phyloP scores from a whole-genome alignment of 2,888 invertebrate genomes.

The Tanytarsus gracilentus region DNA sequence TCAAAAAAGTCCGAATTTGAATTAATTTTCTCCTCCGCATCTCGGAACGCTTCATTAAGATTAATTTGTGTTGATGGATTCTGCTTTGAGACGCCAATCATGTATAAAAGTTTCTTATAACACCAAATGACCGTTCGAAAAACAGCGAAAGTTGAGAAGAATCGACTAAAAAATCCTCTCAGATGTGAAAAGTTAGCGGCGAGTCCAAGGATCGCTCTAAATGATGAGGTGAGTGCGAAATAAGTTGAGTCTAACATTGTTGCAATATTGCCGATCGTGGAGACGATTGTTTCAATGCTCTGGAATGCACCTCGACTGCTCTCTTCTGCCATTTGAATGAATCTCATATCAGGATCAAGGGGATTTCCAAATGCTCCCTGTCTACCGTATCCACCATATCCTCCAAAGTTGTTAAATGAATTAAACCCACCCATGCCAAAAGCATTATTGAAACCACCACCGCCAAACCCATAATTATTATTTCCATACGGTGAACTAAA shows the following conservation, averaged over 20 bases:
- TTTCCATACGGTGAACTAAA: slow-evolving; percentile 2
- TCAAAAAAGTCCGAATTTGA: slow-evolving; percentile 40
- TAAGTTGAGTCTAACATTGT: slow-evolving; percentile 97
- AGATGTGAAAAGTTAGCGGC: slow-evolving; percentile 89
- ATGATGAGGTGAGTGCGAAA: slow-evolving; percentile 90
- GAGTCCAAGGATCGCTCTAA: slow-evolving; percentile 88
- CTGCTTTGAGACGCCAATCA: slow-evolving; percentile 39
- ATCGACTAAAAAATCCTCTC: slow-evolving; percentile 70
- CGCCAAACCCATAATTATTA: slow-evolving; percentile 31
- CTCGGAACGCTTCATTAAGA: slow-evolving; percentile 45
- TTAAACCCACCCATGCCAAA: slow-evolving; percentile 27
- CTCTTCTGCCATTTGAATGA: slow-evolving; percentile 83
- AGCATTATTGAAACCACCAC: slow-evolving; percentile 30
- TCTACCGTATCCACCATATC: slow-evolving; percentile 34
- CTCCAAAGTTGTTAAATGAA: slow-evolving; percentile 27
- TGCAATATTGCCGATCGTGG: slow-evolving; percentile 85
- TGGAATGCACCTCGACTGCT: slow-evolving; percentile 88
- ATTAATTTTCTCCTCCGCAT: slow-evolving; percentile 34
- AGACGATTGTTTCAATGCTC: slow-evolving; percentile 84
- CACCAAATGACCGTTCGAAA: slow-evolving; percentile 73
- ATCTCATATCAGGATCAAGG: slow-evolving; percentile 47
- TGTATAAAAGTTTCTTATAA: slow-evolving; percentile 49
- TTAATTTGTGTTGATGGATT: slow-evolving; percentile 39
- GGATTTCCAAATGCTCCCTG: slow-evolving; percentile 35
- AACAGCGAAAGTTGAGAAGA: slow-evolving; percentile 80